Conservation (phyloP, 2,797 vertebrate genomes). For the Pantherophis vulpinus region DNA sequence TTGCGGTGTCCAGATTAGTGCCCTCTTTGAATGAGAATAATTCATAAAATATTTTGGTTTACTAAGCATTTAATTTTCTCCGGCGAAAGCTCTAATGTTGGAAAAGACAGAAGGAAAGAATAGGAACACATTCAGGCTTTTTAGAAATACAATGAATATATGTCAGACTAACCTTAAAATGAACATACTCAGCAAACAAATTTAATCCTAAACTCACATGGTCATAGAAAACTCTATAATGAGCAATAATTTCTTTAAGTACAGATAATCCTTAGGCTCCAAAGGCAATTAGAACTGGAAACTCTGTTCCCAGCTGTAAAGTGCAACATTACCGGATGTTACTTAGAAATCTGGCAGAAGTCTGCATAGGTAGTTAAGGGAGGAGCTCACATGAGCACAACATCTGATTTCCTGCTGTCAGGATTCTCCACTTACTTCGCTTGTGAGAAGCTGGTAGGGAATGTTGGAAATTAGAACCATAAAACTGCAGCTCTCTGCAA, state of each 20-base stretch:
- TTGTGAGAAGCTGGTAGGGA: not conserved
- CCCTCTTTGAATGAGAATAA: constrained; percentile 22
- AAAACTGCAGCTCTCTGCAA: not conserved
- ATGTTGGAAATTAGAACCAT: not conserved
- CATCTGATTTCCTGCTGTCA: not conserved
- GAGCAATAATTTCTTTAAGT: not conserved
- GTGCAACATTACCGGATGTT: not conserved
- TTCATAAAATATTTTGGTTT: constrained; percentile 4
- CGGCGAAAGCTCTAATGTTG: not conserved
- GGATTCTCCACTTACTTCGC: not conserved
- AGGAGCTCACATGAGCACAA: not conserved
- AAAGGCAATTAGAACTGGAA: not conserved
- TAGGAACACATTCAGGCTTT: not conserved
- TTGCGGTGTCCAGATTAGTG: not conserved
- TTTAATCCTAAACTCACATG: not conserved
- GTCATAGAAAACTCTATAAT: not conserved
- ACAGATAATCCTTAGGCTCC: not conserved
- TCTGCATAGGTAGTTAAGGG: not conserved
- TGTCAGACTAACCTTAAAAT: constrained; percentile 1
- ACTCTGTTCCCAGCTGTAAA: not conserved
- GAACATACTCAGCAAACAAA: not conserved
- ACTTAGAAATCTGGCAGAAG: not conserved
- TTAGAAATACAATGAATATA: not conserved
- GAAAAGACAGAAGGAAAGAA: not conserved
- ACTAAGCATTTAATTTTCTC: constrained; percentile 2